These are phyloP conservation scores for Rapana venosa DNA, from an alignment of 2,888 invertebrate genomes.

Conservation along the genomic window DNA sequence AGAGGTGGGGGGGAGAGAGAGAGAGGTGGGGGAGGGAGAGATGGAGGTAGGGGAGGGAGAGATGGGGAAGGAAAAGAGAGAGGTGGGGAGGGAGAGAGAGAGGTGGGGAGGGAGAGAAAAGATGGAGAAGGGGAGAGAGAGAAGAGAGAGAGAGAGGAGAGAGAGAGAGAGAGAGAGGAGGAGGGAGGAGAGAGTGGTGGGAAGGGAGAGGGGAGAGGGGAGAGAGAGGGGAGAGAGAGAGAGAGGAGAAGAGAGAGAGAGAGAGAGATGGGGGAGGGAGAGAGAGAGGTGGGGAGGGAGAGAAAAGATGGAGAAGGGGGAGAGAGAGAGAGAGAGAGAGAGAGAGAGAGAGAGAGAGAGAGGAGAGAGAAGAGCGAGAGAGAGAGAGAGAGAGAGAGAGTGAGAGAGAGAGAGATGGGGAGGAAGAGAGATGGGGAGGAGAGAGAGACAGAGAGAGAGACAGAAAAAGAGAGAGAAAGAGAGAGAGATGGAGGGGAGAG, in stretches of 20 bases:
- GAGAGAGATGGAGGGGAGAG: background rate
- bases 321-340: background rate
- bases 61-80: background rate
- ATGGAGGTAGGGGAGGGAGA: background rate
- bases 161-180: background rate
- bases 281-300: background rate
- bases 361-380: background rate
- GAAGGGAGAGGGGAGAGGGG: background rate
- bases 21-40: background rate
- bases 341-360: background rate
- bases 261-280: background rate
- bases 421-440: background rate
- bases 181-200: background rate
- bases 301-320: background rate
- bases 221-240: background rate
- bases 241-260: background rate
- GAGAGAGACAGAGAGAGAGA: background rate
- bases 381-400: conserved; percentile 1
- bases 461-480: background rate
- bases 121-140: background rate
- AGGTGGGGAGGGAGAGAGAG: background rate
- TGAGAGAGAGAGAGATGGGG: background rate
- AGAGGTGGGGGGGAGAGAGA: background rate
- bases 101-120: background rate
- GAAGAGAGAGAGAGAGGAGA: background rate